Conservation (phyloP, 1,140 invertebrate genomes). For the Camponotus pennsylvanicus region DNA sequence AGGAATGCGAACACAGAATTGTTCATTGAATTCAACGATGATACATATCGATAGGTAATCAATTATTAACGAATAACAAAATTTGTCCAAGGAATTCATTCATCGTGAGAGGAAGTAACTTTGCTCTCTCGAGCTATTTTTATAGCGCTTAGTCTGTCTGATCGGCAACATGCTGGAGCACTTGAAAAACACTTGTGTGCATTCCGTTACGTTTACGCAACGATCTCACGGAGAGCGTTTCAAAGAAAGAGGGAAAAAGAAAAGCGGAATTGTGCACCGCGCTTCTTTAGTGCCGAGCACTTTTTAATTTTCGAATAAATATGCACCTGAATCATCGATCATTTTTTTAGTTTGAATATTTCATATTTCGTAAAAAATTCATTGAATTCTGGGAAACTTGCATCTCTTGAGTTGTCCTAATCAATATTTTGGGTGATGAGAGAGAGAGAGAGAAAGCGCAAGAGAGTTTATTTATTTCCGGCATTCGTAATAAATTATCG, state of each 20-base stretch:
- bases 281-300: conserved; percentile 41
- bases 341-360: conserved; percentile 17
- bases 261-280: conserved; percentile 37
- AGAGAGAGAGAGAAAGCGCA: too few species aligned
- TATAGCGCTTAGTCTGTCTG: conserved; percentile 84
- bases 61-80: conserved; percentile 74
- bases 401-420: not conserved
- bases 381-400: not conserved
- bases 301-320: conserved; percentile 68
- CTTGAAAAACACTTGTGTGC: conserved; percentile 86
- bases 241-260: conserved; percentile 69
- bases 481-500: conserved; percentile 33
- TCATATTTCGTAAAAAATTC: not conserved
- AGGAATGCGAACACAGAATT: not conserved
- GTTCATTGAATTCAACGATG: not conserved
- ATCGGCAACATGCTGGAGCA: conserved; percentile 85
- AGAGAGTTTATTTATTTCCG: not conserved
- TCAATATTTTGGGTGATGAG: not conserved
- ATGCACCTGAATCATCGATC: not conserved
- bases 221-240: conserved; percentile 70
- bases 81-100: conserved; percentile 75
- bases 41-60: conserved; percentile 29
- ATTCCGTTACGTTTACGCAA: conserved; percentile 85
- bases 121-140: conserved; percentile 84
- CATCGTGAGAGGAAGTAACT: conserved; percentile 77